Percentiles rank a stretch among this genome's conserved stretches.
Conservation (phyloP, 2,797 vertebrate genomes). For the Eurystomus glaucurus region DNA sequence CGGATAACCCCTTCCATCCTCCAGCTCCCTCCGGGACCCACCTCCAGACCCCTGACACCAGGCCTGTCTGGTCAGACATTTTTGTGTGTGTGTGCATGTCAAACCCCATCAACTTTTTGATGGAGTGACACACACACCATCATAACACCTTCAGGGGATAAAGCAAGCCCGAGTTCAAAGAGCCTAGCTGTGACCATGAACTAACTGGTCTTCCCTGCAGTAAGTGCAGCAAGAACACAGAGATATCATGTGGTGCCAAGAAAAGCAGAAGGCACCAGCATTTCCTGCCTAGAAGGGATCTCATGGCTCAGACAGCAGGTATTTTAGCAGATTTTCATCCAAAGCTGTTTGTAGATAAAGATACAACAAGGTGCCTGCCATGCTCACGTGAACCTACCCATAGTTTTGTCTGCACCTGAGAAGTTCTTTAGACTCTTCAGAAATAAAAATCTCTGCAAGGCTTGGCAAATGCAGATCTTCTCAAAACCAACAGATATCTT, state of each 20-base stretch:
- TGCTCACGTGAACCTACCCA: rapidly evolving
- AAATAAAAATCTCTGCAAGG: background rate
- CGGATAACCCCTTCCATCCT: background rate
- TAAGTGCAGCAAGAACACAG: background rate
- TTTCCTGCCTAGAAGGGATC: background rate
- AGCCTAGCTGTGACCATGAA: background rate
- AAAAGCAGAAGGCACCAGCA: background rate
- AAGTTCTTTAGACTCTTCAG: background rate
- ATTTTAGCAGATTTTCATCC: background rate
- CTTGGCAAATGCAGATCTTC: background rate
- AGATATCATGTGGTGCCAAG: rapidly evolving
- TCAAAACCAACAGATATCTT: background rate
- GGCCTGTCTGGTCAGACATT: background rate
- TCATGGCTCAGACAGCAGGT: background rate
- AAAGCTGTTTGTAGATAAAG: background rate
- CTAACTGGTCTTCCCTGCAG: rapidly evolving
- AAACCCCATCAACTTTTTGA: background rate
- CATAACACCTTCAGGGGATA: background rate
- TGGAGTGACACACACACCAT: background rate
- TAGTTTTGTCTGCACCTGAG: background rate
- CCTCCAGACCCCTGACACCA: background rate
- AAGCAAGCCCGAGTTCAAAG: background rate
- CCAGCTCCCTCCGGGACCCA: background rate
- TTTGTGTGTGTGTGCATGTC: background rate
- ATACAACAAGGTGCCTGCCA: background rate